Conservation (phyloP, 2,888 invertebrate species). For the Formica aserva region DNA sequence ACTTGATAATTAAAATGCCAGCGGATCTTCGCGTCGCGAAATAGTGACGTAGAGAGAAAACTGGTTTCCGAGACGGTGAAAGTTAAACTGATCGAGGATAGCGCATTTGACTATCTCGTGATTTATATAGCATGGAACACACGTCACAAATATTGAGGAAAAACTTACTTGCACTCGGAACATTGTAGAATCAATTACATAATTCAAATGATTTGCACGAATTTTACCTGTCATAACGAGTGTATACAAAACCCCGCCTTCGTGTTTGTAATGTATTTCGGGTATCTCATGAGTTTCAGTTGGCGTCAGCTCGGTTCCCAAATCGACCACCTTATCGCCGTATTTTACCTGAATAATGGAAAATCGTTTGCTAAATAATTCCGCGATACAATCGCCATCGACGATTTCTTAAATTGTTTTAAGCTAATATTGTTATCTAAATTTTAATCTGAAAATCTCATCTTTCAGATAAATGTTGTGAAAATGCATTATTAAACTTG, state of each 20-base stretch:
- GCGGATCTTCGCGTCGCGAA: neutral
- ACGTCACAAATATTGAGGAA: neutral
- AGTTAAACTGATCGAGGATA: constrained; percentile 62
- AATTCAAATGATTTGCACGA: constrained; percentile 5
- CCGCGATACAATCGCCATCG: neutral
- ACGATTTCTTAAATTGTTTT: neutral
- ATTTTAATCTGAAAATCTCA: neutral
- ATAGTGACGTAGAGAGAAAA: constrained; percentile 61
- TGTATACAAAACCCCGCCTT: constrained; percentile 84
- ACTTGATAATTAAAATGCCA: constrained; percentile 12
- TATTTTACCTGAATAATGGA: constrained; percentile 79
- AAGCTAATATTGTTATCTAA: neutral
- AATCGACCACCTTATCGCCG: constrained; percentile 78
- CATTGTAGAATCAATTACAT: neutral
- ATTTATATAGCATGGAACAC: neutral
- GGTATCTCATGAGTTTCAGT: constrained; percentile 81
- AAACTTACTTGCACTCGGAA: neutral
- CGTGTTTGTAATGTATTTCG: constrained; percentile 83
- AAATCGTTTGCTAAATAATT: constrained; percentile 9
- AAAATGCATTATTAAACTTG: neutral
- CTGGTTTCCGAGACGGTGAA: constrained; percentile 77
- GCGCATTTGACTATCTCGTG: neutral
- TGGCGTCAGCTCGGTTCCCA: constrained; percentile 83
- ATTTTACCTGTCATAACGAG: constrained; percentile 82
- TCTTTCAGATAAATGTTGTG: neutral